Conservation (phyloP, 2,888 invertebrate genomes). For the Stictocephala bisonia region DNA sequence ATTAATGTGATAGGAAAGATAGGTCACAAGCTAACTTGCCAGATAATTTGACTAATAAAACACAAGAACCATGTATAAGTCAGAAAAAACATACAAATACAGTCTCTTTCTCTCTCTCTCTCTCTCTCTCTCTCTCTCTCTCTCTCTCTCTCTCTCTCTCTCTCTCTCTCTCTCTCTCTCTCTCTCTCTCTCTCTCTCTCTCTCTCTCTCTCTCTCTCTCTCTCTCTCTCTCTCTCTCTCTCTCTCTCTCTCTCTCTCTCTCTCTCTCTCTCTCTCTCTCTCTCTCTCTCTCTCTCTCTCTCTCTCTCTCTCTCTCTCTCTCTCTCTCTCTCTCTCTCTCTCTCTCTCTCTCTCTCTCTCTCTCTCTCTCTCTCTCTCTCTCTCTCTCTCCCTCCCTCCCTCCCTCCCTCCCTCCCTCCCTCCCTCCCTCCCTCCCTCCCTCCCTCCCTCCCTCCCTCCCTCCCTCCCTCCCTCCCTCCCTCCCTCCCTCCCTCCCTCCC, state of each 20-base stretch:
- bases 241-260: slow-evolving; percentile 13
- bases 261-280: slow-evolving; percentile 13
- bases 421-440: slow-evolving; percentile 22
- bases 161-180: too few species aligned
- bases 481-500: slow-evolving; percentile 22
- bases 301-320: slow-evolving; percentile 1
- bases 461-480: background rate
- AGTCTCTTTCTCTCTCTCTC: too few species aligned
- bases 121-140: too few species aligned
- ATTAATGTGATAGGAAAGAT: too few species aligned
- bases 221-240: slow-evolving; percentile 9
- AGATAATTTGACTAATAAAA: too few species aligned
- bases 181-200: background rate
- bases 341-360: slow-evolving; percentile 33
- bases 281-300: slow-evolving; percentile 22
- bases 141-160: too few species aligned
- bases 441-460: background rate
- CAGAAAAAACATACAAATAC: too few species aligned
- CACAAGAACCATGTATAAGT: too few species aligned
- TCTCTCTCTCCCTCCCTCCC: slow-evolving; percentile 14
- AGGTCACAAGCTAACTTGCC: too few species aligned
- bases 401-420: slow-evolving; percentile 11
- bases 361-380: slow-evolving; percentile 1
- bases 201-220: slow-evolving; percentile 13
- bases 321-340: background rate